These are phyloP conservation scores for Rhinolophus ferrumequinum DNA, from an alignment of 2,113 vertebrate species.

Conservation along the genomic window DNA sequence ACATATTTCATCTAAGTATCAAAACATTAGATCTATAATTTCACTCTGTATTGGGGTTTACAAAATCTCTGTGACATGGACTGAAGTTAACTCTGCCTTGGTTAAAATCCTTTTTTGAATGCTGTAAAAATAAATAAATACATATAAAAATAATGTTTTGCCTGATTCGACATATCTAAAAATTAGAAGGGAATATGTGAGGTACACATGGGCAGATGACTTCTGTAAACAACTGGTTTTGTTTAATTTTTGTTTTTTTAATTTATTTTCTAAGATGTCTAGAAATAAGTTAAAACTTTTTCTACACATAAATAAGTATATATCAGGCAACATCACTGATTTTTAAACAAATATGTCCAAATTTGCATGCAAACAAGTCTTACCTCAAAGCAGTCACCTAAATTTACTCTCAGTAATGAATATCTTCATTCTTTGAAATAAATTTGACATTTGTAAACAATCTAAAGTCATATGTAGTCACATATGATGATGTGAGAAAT, in stretches of 20 bases:
- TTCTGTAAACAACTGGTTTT: background rate
- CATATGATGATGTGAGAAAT: background rate
- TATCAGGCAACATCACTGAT: background rate
- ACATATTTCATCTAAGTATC: background rate
- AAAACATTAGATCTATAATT: background rate
- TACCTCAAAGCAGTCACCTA: slow-evolving; percentile 13
- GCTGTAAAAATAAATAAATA: background rate
- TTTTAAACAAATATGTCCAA: slow-evolving; percentile 27
- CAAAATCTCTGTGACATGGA: background rate
- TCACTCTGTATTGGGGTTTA: background rate
- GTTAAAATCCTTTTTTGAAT: background rate
- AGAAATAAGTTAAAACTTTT: background rate
- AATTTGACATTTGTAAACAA: slow-evolving; percentile 33
- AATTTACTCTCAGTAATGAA: background rate
- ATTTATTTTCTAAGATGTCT: background rate
- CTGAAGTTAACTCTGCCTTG: background rate
- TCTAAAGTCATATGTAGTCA: background rate
- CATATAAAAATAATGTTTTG: background rate
- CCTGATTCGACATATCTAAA: background rate
- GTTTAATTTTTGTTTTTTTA: background rate
- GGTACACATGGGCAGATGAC: background rate
- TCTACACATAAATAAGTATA: slow-evolving; percentile 7
- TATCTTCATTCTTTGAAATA: background rate
- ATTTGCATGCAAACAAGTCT: slow-evolving; percentile 10
- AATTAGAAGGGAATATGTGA: background rate